Evolutionary conservation across 2,888 invertebrate genomes (phyloP), one percentile per base, ranked within the genome.

Genomic region (Melanostoma scalare): DNA sequence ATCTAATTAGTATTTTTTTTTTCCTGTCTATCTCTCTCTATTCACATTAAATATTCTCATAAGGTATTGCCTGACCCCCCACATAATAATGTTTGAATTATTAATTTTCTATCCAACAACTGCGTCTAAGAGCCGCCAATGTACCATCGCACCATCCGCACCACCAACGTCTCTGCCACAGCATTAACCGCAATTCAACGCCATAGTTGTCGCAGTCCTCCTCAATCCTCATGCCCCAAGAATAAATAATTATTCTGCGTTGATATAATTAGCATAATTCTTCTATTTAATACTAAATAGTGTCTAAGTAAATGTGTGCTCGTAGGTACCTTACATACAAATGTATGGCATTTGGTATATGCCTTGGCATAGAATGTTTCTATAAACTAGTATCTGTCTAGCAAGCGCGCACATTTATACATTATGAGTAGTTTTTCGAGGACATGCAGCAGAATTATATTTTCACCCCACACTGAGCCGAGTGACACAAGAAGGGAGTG

Each of bases 221-320:
- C 71, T 44, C 60, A 67, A 67, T 50, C 46, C 71, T 48, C 72
- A 78, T 82, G 77, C 77, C 61, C 68, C 55, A 46, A 73, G 78
- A 82, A 82, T 82, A 73, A 78, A 82, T 82, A 73, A 82, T 82
- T 82, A 82, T 78, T 82, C 73, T 82, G 78, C 67, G 82, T 81
- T 82, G 68, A 82, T 82, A 82, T 82, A 82, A 82, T 82, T 82
- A 82, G 73, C 82, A 82, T 82, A 82, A 82, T 82, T 82, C 61
- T 82, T 82, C 78, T 82, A 82, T 82, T 73, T 73, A 73, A 82
- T 78, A 69, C 78, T 82, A 78, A 78, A 82, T 78, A 58, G 72
- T 77, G 65, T n/a, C 36, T 82, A 68, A 68, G 77, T 63, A 77
- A 72, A 65, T 67, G 67, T 46, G 48, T 56, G 42, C 35, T 33